Base-by-base conservation (phyloP, 2,888 invertebrate species). In the Caenorhabditis wallacei region DNA sequence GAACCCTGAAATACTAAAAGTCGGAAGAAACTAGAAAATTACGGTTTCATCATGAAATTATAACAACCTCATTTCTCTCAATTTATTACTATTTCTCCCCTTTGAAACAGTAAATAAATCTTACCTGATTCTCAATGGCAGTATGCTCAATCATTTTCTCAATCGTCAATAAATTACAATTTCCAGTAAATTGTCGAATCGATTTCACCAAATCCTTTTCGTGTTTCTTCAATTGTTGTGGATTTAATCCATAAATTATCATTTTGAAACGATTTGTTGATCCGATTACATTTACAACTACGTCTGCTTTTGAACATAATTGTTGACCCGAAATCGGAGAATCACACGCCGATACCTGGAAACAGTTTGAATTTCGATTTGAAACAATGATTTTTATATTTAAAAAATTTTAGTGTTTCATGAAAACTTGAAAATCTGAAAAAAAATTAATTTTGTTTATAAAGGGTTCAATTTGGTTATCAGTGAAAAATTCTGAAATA, bases 221-320 rank as follows among this genome's bases (percentile, higher is more conserved):
- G 68, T 92, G 89, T 8, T 84, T 68, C 26, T 84, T 53, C 56
- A 91, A 80, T 80, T 90, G 88, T 64, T 89, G 88, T 5, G 90
- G 90, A 26, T 85, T 86, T 22, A 88, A 68, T 18, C 90, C 91
- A 37, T 84, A 83, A 3, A 90, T 87, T 11, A 87, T 79, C 80
- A 90, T 88, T 48, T 86, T 84, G 78, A 92, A 91, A 16, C 91
- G 81, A 68, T 92, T 88, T 1, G 85, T 83, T 18, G 91, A 88
- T 3, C 69, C 84, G 59, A 91, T 85, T 8, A 89, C 85, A 61
- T 89, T 89, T 40, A 91, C 85, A 11, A 89, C 82, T 0, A 91
- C 89, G 46, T 90, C 87, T 0, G 89, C 87, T 57, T 87, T 90
- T 1, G 89, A 84, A 76, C 90, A 89, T 26, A 90, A 68, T 37